A percentile compares a stretch with the other conserved stretches of the same genome.
These are phyloP conservation scores for Venustoraphidia nigricollis DNA, from an alignment of 2,888 invertebrate genomes.

Conservation along the genomic window DNA sequence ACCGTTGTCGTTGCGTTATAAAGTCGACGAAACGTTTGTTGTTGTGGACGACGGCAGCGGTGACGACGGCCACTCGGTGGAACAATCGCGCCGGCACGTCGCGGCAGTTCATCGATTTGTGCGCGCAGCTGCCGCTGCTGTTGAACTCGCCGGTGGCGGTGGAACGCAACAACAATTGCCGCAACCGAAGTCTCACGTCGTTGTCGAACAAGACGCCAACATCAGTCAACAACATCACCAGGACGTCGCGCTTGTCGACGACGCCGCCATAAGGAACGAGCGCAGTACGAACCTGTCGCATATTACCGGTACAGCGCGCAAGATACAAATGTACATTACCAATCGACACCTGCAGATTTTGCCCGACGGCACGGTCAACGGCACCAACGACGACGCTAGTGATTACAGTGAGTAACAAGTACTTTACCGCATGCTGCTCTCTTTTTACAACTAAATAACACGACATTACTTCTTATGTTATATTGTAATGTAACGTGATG, in stretches of 20 bases:
- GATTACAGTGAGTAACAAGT: slow-evolving; percentile 60
- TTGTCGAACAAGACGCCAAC: background rate
- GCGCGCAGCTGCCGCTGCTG: slow-evolving; percentile 33
- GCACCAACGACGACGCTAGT: slow-evolving; percentile 63
- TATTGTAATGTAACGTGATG: no score
- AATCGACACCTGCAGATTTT: slow-evolving; percentile 68
- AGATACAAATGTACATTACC: slow-evolving; percentile 73
- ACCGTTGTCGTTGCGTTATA: background rate
- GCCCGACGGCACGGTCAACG: slow-evolving; percentile 74
- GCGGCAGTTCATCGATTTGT: slow-evolving; percentile 34
- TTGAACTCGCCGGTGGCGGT: slow-evolving; percentile 10
- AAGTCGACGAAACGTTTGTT: background rate
- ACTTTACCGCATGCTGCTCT: background rate
- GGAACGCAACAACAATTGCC: background rate
- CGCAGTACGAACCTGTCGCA: slow-evolving; percentile 69
- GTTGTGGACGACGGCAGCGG: background rate
- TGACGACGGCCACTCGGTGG: background rate
- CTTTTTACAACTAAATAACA: background rate
- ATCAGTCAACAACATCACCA: background rate
- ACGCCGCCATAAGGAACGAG: slow-evolving; percentile 41
- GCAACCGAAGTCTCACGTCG: background rate
- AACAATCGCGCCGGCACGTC: slow-evolving; percentile 22
- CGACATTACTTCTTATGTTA: no score
- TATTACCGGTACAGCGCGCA: slow-evolving; percentile 62
- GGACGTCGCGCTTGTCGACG: slow-evolving; percentile 18